Conservation (phyloP, 2,113 vertebrate species). For the Notarius lentiginosus region DNA sequence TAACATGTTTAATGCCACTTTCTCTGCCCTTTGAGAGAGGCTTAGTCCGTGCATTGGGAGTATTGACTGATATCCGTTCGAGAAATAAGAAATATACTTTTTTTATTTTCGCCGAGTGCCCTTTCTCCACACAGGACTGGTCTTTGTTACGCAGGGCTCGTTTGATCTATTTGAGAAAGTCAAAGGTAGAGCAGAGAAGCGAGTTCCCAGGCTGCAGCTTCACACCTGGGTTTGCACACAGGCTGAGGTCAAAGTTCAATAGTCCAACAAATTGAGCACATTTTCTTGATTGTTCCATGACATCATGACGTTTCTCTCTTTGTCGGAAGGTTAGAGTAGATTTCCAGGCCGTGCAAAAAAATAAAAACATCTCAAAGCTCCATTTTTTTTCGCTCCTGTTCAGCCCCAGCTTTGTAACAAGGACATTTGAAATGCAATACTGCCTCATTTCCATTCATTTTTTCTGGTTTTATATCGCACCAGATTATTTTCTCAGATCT, state of each 20-base stretch:
- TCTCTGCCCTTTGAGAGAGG: conserved; percentile 52
- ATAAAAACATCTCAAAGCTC: background rate
- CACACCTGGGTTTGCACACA: conserved; percentile 3
- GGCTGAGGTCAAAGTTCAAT: conserved; percentile 15
- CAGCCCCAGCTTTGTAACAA: background rate
- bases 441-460: background rate
- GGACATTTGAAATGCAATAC: background rate
- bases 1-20: conserved; percentile 56
- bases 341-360: too few species aligned
- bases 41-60: conserved; percentile 65
- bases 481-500: background rate
- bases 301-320: background rate
- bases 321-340: too few species aligned
- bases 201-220: conserved; percentile 39
- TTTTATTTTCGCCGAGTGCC: conserved; percentile 62
- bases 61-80: conserved; percentile 62
- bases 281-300: background rate
- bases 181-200: conserved; percentile 6
- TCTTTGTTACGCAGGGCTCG: conserved; percentile 47
- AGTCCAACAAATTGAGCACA: background rate
- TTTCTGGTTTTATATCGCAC: background rate
- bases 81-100: conserved; percentile 62
- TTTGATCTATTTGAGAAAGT: conserved; percentile 57
- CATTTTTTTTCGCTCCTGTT: background rate
- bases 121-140: conserved; percentile 41